Percentiles rank a stretch among this genome's conserved stretches.
phyloP scores from a whole-genome alignment of 2,888 invertebrate genomes.

The Ceraclea dissimilis region DNA sequence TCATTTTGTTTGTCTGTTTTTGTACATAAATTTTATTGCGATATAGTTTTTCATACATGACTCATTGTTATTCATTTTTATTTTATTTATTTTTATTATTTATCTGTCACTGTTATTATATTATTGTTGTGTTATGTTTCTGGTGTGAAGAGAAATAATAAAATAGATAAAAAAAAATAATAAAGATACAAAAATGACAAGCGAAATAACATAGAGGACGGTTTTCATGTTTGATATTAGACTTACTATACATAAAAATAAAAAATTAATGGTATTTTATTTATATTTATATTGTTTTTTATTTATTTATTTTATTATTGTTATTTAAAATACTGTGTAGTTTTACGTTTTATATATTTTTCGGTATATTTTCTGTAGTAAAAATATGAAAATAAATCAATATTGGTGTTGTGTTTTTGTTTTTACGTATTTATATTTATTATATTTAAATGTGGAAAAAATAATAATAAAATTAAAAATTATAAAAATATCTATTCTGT shows the following conservation, averaged over 20 bases:
- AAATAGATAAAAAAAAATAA: not conserved
- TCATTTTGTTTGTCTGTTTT: too few species aligned
- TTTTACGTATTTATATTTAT: too few species aligned
- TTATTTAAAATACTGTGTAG: not conserved
- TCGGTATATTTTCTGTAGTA: too few species aligned
- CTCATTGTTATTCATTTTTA: constrained; percentile 10
- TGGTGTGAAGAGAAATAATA: not conserved
- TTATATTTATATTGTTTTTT: not conserved
- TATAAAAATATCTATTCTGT: too few species aligned
- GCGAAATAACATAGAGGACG: constrained; percentile 13
- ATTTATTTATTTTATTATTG: not conserved
- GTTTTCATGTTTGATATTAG: constrained; percentile 8
- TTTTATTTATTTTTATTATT: constrained; percentile 4
- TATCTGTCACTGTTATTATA: not conserved
- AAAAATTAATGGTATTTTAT: not conserved
- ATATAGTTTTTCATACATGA: not conserved
- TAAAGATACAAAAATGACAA: constrained; percentile 7
- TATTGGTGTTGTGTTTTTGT: too few species aligned
- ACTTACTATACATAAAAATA: not conserved
- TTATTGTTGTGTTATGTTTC: not conserved
- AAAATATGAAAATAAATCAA: too few species aligned
- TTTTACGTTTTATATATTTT: not conserved
- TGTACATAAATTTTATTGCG: too few species aligned
- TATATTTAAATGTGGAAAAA: too few species aligned
- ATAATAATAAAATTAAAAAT: too few species aligned